phyloP scores from a whole-genome alignment of 2,888 invertebrate species.

The Tipula vernalis region DNA sequence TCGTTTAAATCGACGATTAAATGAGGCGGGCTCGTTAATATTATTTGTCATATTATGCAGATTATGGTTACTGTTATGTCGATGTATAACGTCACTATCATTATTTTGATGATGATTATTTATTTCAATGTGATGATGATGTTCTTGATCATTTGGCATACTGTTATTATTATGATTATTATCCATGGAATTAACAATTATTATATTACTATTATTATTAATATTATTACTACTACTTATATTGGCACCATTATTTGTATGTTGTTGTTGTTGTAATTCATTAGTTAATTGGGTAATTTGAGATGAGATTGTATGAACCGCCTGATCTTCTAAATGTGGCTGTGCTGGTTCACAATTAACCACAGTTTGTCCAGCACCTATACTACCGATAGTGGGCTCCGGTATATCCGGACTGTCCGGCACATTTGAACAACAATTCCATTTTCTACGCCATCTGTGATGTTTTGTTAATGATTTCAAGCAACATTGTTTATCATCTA shows the following conservation, averaged over 20 bases:
- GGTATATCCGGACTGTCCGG: conserved; percentile 44
- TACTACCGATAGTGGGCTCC: background rate
- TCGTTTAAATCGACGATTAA: background rate
- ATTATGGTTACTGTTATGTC: conserved; percentile 15
- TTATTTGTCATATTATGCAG: background rate
- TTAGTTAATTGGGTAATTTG: conserved; percentile 23
- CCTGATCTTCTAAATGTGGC: conserved; percentile 10
- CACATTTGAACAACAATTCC: conserved; percentile 46
- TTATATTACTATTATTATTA: background rate
- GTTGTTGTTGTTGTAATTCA: background rate
- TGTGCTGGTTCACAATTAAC: conserved; percentile 12
- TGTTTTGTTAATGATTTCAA: conserved; percentile 34
- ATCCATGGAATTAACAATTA: background rate
- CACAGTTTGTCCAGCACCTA: background rate
- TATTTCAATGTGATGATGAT: background rate
- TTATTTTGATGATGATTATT: background rate
- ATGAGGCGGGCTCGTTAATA: background rate
- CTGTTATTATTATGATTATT: conserved; percentile 6
- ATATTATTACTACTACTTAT: conserved; percentile 8
- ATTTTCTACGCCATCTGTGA: conserved; percentile 39
- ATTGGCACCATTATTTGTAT: conserved; percentile 11
- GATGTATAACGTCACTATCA: background rate
- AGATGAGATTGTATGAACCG: conserved; percentile 13
- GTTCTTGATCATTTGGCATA: background rate
- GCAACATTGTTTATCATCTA: conserved; percentile 24